Evolutionary conservation across 2,797 vertebrate species (phyloP), one percentile per base, ranked within the genome.

Genomic region (Spheniscus humboldti): DNA sequence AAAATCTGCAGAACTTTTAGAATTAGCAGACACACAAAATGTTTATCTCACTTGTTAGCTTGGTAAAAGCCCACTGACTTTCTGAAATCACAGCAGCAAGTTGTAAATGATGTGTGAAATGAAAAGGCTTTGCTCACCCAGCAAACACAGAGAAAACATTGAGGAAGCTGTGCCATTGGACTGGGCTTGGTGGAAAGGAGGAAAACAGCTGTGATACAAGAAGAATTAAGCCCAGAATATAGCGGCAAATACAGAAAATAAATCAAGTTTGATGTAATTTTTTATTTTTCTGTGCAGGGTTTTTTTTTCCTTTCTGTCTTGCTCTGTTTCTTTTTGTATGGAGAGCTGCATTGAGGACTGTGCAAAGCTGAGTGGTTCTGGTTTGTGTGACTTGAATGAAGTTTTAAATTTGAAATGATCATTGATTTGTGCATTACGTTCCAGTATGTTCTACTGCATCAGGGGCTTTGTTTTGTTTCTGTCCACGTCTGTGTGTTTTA

Each of bases 21-120:
- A 98, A 98, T 98, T 98, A 98, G 95, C 96, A 97, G 41, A 30
- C 90, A 95, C 95, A 96, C 88, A 97, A 97, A 98, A 98, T 97
- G 97, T 98, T 98, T 98, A 97, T 98, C 97, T 98, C 96, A 97
- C 96, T 98, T 98, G 96, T 98, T 98, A 97, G 96, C 90, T 98
- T 41, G 93, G 97, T 97, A 94, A 96, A 97, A 98, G 97, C 96
- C 93, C 96, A 97, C 97, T 98, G 97, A 95, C 96, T 97, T 98
- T 97, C 95, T 97, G 97, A 97, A 97, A 97, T 97, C 97, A 96
- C 96, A 97, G 97, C 96, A 95, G 97, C 85, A 60, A 97, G 96
- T 96, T 98, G 97, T 97, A 98, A 98, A 98, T 98, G 98, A 97
- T 98, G 97, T 98, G 98, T 98, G 98, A 98, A 98, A 98, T 98